These are phyloP conservation scores for Diadema setosum DNA, from an alignment of 35 echinoderm and acorn worm genomes.

Conservation along the genomic window DNA sequence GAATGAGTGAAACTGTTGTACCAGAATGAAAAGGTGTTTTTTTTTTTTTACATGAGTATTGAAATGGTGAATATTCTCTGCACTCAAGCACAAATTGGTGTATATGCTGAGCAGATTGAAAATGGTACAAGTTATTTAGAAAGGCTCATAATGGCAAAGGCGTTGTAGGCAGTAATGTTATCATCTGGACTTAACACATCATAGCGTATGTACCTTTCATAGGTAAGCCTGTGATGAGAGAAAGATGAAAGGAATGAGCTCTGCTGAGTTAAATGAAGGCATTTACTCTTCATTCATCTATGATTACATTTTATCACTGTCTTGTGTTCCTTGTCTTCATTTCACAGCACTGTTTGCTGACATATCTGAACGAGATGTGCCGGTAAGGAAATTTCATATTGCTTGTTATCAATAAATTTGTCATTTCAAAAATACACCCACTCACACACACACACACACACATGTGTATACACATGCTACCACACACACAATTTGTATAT, in stretches of 20 bases:
- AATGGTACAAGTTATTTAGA: neutral
- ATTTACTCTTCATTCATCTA: neutral
- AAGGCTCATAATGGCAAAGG: neutral
- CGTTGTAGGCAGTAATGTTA: neutral
- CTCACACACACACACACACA: too few relatives aligned
- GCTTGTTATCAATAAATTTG: too few relatives aligned
- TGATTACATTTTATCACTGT: neutral
- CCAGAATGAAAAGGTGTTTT: neutral
- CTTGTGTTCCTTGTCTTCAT: neutral
- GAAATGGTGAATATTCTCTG: neutral
- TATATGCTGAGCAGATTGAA: neutral
- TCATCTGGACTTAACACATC: neutral
- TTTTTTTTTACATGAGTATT: neutral
- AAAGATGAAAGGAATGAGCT: neutral
- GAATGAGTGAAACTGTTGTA: neutral
- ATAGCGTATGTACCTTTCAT: neutral
- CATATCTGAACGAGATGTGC: constrained; percentile 19
- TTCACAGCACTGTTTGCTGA: constrained; percentile 15
- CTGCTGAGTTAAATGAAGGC: too few relatives aligned
- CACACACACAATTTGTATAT: neutral
- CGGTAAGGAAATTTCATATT: neutral
- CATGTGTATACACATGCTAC: too few relatives aligned
- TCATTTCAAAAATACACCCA: too few relatives aligned
- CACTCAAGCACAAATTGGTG: neutral
- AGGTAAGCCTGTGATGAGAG: too few relatives aligned